Evolutionary conservation across 2,113 vertebrate species (phyloP), one percentile per base, ranked within the genome.

Genomic region (Callithrix jacchus): DNA sequence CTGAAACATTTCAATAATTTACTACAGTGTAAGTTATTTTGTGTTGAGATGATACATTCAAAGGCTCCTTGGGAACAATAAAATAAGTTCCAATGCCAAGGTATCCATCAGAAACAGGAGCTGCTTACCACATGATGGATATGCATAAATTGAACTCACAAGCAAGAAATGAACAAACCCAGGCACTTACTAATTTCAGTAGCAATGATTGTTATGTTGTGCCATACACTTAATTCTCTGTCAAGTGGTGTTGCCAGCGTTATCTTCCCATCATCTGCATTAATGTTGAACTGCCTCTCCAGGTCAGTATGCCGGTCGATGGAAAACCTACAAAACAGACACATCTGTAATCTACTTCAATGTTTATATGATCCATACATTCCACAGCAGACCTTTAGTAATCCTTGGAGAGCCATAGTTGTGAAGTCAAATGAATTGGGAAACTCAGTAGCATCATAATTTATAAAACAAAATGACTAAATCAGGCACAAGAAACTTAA

Each of bases 241-340:
- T 99, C 99, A 94, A 99, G 98, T 0, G 99, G 98, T 30, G 99
- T 99, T 94, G 99, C 99, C 98, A 99, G 97, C 0, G 99, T 99
- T 98, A 99, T 99, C 97, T 99, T 99, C 81, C 99, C 99, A 17
- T 99, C 99, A 32, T 99, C 99, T 76, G 99, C 99, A 0, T 99
- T 99, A 93, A 99, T 99, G 98, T 99, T 99, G 98, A 99, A 99
- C 97, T 99, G 99, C 91, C 99, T 99, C 98, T 99, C 99, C 96
- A 99, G 99, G 98, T 99, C 99, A 32, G 99, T 99, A 96, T 99
- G 99, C 10, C 99, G 99, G 98, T 99, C 99, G 66, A 99, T 99
- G 97, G 99, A 99, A 98, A 99, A 99, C 99, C 99, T 99, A 97
- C 91, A 98, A 97, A 98, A 98, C 18, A 98, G 97, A 98, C 32